Evolutionary conservation across 1,140 invertebrate species (phyloP).

Genomic region (Drosophila tropicalis): DNA sequence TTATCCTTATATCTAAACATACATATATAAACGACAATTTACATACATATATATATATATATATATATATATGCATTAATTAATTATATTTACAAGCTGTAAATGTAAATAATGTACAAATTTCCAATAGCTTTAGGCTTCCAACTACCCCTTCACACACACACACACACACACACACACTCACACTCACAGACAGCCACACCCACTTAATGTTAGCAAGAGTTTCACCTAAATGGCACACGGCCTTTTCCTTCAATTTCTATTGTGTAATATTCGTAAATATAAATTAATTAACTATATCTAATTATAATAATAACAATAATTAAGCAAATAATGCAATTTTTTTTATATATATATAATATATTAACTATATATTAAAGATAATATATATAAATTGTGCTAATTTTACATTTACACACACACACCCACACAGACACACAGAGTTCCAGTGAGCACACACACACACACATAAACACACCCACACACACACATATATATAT

Average conservation of each 20-base stretch:
- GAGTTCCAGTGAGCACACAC: conserved; percentile 24
- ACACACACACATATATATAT: conserved; percentile 35
- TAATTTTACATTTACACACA: conserved; percentile 65
- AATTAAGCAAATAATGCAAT: conserved; percentile 68
- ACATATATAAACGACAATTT: conserved; percentile 36
- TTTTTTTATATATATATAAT: conserved; percentile 15
- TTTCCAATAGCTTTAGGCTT: conserved; percentile 75
- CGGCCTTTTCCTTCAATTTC: conserved; percentile 26
- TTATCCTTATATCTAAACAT: conserved; percentile 27
- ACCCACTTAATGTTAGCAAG: conserved; percentile 25
- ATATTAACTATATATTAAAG: conserved; percentile 21
- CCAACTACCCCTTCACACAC: conserved; percentile 16
- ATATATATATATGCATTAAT: conserved; percentile 46
- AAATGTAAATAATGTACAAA: conserved; percentile 80
- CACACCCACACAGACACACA: conserved; percentile 34
- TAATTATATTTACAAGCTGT: conserved; percentile 74
- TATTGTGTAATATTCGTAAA: conserved; percentile 60
- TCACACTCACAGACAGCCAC: not conserved
- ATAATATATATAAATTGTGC: conserved; percentile 49
- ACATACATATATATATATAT: conserved; percentile 35
- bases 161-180: conserved; percentile 5
- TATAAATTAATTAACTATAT: conserved; percentile 18
- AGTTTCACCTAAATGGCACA: conserved; percentile 6
- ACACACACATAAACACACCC: conserved; percentile 28
- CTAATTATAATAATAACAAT: conserved; percentile 12